Base-by-base conservation (phyloP, 1,140 invertebrate species). In the Pseudomyrmex flavicornis region DNA sequence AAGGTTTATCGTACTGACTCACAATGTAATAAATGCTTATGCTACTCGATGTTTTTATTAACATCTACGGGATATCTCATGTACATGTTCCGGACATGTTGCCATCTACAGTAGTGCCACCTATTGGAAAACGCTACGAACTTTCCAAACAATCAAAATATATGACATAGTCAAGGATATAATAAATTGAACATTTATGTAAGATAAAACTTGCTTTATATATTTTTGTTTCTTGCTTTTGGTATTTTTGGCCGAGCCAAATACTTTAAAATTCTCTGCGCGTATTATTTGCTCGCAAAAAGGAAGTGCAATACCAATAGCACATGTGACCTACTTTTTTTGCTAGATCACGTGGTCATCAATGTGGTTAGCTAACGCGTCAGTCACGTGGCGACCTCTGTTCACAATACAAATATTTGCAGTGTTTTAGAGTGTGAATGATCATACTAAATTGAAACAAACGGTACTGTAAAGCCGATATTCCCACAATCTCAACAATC, bases 351-450 rank as follows among this genome's bases (percentile, higher is more conserved):
- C n/a, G n/a, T 56, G n/a, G 22, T 26, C 26, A 13, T 66, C n/a
- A 8, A 2, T 44, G 17, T 2, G 8, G 12, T 7, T 63, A 22
- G 48, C 15, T 52, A 52, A 66, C 20, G 46, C 13, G 35, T 56
- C 62, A 54, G 52, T 77, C 50, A 68, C 9, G 62, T 77, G 74
- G 74, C 48, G 74, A 9, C 62, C 74, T 77, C 74, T 76, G 54
- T 7, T 76, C 20, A 46, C 17, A 56, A 76, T 75, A 63, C 5
- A 63, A 63, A 62, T 7, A 12, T 52, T 35, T 35, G 35, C 15
- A 50, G 63, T 63, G 35, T 76, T n/a, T 26, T 15, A 5, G 48
- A 17, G 15, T n/a, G 10, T 52, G 20, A 75, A 52, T 20, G n/a
- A 76, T 65, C 1, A 22, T 22, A 44, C 10, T 26, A 7, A 65